Evolutionary conservation across 2,797 vertebrate species (phyloP), one percentile per base, ranked within the genome.

Genomic region (Rhinatrema bivittatum): DNA sequence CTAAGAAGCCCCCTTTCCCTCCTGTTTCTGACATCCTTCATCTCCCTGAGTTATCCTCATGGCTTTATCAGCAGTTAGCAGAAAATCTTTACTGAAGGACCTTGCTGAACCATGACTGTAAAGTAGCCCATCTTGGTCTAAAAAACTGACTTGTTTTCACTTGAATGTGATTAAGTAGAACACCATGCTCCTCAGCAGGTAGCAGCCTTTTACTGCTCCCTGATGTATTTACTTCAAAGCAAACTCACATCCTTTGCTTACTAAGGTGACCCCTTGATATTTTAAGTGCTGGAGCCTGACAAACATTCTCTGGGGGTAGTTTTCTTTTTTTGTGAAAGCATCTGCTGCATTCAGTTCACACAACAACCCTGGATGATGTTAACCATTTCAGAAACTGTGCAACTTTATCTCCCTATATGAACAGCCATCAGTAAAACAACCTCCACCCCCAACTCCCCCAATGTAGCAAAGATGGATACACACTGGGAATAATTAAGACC

Each of bases 161-260:
- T 56, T 39, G 44, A 29, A 60, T 58, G 44, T 3, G 33, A 49
- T 17, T 77, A 68, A 79, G 79, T 76, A 79, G 79, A 79, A 79
- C 68, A 75, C 76, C 42, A 65, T 49, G 58, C 62, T 58, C 63
- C 61, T 71, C 46, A 24, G 56, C 46, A 69, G 50, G 49, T 60
- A 68, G 64, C 62, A 62, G 58, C 41, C 59, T 60, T 49, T 72
- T 64, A 66, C 66, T 61, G 31, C 42, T 74, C 70, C 56, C 63
- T 50, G 49, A 68, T 57, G 72, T 56, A 70, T 68, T 46, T 0
- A 4, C 58, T 62, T 66, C 66, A 73, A 75, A 76, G 65, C 53
- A 74, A 73, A 62, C 46, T 56, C 51, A 68, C 62, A 69, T 70
- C 43, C 50, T 69, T 58, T 69, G 55, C 70, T 70, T 70, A 70